phyloP scores from a whole-genome alignment of 2,888 invertebrate species.

The Heteromurus nitidus region DNA sequence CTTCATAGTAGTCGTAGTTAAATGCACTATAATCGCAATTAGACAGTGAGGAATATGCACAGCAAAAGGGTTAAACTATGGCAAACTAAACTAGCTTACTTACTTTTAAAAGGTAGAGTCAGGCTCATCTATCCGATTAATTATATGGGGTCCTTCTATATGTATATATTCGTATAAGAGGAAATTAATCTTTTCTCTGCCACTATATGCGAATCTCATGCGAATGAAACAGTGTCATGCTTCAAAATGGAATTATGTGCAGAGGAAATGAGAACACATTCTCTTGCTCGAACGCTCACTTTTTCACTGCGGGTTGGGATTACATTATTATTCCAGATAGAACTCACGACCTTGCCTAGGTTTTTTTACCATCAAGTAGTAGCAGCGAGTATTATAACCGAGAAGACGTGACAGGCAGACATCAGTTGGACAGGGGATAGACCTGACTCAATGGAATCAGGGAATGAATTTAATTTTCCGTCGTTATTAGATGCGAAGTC shows the following conservation, averaged over 20 bases:
- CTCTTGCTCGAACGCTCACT: conserved; percentile 7
- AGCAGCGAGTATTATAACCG: conserved; percentile 12
- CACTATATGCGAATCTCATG: conserved; percentile 7
- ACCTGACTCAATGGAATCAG: conserved; percentile 12
- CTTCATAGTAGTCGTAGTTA: too few species aligned
- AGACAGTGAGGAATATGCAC: too few species aligned
- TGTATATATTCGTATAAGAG: too few species aligned
- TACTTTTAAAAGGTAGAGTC: background rate
- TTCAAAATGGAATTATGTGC: conserved; percentile 25
- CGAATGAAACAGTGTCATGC: conserved; percentile 5
- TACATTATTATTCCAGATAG: conserved; percentile 18
- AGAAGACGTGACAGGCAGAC: conserved; percentile 16
- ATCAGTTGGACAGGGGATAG: conserved; percentile 21
- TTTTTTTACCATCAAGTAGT: background rate
- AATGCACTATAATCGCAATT: too few species aligned
- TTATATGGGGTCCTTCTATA: conserved; percentile 20
- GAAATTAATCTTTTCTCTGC: conserved; percentile 32
- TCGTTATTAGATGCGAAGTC: background rate
- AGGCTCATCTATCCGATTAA: conserved; percentile 17
- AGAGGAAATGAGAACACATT: background rate
- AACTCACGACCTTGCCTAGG: background rate
- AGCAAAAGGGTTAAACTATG: background rate
- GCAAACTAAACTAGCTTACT: background rate
- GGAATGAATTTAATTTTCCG: conserved; percentile 20
- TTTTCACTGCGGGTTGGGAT: conserved; percentile 5